These are phyloP conservation scores for Pseudomyrmex cubaensis DNA, from an alignment of 1,140 invertebrate species.

Conservation along the genomic window DNA sequence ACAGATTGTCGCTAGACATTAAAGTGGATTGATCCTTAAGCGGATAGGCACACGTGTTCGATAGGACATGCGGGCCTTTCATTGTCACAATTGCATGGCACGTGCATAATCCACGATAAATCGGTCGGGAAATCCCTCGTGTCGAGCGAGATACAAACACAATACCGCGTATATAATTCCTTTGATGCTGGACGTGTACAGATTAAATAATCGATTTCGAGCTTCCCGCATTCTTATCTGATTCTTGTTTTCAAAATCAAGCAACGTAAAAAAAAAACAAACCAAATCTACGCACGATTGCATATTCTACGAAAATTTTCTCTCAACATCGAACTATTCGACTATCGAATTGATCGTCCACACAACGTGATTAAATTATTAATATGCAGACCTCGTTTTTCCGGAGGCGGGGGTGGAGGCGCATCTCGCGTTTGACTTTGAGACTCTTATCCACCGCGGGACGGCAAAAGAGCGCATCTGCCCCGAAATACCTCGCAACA, in stretches of 20 bases:
- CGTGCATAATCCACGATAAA: not conserved
- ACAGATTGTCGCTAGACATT: constrained; percentile 24
- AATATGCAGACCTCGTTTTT: not conserved
- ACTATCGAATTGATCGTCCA: not conserved
- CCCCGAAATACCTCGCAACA: constrained; percentile 56
- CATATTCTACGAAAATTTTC: not conserved
- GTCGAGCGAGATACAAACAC: not conserved
- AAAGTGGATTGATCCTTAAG: constrained; percentile 36
- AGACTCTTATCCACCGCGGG: not conserved
- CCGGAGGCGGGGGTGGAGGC: not conserved
- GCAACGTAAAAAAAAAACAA: not conserved
- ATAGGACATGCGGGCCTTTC: constrained; percentile 7
- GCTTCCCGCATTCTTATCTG: not conserved
- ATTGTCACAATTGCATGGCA: constrained; percentile 19
- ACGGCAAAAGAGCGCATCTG: constrained; percentile 49
- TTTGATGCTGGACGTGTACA: not conserved
- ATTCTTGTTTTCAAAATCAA: not conserved
- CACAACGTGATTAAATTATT: not conserved
- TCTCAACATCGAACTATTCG: not conserved
- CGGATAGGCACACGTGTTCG: constrained; percentile 7
- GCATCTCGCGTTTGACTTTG: constrained; percentile 36
- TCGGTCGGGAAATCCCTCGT: not conserved
- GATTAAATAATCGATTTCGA: not conserved
- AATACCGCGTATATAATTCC: not conserved
- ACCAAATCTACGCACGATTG: not conserved